Evolutionary conservation across 2,888 invertebrate genomes (phyloP), one percentile per base, ranked within the genome.

Genomic region (Agrotis ipsilon): DNA sequence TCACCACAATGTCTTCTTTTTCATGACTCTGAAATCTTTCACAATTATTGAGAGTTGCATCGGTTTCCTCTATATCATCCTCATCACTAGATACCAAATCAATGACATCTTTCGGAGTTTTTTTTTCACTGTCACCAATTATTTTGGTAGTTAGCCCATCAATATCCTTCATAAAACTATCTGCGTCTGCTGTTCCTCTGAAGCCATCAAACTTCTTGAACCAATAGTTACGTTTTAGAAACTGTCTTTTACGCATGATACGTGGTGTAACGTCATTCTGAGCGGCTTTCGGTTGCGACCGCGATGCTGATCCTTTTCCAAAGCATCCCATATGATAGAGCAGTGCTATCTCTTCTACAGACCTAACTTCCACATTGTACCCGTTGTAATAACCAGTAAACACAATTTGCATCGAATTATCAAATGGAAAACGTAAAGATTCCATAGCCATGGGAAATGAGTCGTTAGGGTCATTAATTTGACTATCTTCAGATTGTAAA

Each of bases 251-350:
- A 69, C 97, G 92, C 84, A 97, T 92, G 79, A 97, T 94, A 46
- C 83, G 91, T 64, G 94, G 96, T 52, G 89, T 89, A 65, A 76
- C 83, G 52, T 94, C 93, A 78, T 86, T 92, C 84, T 91, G 94
- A 45, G 90, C 91, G 76, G 92, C 94, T 45, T 90, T 92, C 72
- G 96, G 97, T 83, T 93, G 94, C 27, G 97, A 96, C 49, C 97
- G 96, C 0, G 98, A 97, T 52, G 96, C 89, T 11, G 97, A 97
- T 1, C 97, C 98, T 94, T 98, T 98, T 0, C 98, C 98, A 92
- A 97, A 98, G 89, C 96, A 97, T 0, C 98, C 98, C 96, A 97
- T 97, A 32, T 97, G 97, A 87, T 97, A 96, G 18, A 98, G 86
- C 7, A 96, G 92, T 78, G 94, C 93, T 89, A 97, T 97, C 84